These are phyloP conservation scores for Laothoe populi DNA, from an alignment of 2,888 invertebrate genomes.

Conservation along the genomic window DNA sequence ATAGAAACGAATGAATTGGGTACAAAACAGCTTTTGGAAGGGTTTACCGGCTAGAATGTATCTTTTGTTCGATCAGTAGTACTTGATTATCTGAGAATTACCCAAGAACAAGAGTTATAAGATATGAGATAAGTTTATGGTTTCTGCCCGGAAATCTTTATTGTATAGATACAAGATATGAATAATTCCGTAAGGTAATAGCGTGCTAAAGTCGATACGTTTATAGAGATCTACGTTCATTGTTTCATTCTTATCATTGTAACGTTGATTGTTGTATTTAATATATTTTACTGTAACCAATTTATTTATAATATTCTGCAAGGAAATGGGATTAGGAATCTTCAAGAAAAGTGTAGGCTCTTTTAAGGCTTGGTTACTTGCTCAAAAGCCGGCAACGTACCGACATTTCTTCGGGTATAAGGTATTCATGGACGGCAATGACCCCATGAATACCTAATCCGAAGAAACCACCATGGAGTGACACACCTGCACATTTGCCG, in stretches of 20 bases:
- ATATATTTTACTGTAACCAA: not conserved
- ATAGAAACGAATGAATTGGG: conserved; percentile 47
- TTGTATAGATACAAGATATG: conserved; percentile 23
- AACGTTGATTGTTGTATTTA: not conserved
- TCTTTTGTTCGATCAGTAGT: conserved; percentile 12
- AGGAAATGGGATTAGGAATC: no score
- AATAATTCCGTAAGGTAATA: conserved; percentile 1
- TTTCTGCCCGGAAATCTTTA: conserved; percentile 17
- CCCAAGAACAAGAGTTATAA: conserved; percentile 18
- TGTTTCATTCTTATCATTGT: not conserved
- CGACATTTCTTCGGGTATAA: no score
- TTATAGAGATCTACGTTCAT: conserved; percentile 14
- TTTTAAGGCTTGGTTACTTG: no score
- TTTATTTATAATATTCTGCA: not conserved
- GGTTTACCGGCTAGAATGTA: conserved; percentile 16
- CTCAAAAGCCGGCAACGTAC: no score
- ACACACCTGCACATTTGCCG: no score
- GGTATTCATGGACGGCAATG: no score
- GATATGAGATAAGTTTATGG: conserved; percentile 21
- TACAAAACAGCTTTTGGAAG: conserved; percentile 39
- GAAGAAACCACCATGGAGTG: no score
- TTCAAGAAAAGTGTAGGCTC: no score
- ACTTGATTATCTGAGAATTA: conserved; percentile 16
- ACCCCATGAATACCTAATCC: no score
- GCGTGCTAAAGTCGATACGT: conserved; percentile 12